Conservation (phyloP, 2,113 vertebrate species). For the Oceanites oceanicus region DNA sequence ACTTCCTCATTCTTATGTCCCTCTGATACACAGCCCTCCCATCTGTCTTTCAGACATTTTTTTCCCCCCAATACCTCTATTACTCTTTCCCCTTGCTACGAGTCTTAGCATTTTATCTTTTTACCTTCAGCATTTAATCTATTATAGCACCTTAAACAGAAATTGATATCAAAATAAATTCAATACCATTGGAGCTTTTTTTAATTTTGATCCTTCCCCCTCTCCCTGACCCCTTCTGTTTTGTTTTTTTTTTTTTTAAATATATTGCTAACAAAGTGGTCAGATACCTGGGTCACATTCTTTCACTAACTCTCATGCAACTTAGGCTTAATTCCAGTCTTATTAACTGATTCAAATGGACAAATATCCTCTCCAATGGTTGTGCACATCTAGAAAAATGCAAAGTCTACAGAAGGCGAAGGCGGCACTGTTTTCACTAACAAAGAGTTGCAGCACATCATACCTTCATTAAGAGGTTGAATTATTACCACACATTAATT, state of each 20-base stretch:
- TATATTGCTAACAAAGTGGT: background rate
- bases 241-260: background rate
- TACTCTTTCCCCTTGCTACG: background rate
- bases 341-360: background rate
- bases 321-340: background rate
- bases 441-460: background rate
- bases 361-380: background rate
- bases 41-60: background rate
- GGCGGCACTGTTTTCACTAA: background rate
- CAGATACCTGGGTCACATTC: background rate
- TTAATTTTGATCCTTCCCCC: background rate
- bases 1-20: background rate
- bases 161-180: background rate
- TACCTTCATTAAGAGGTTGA: background rate
- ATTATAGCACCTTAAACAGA: background rate
- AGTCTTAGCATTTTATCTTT: background rate
- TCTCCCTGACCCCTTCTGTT: background rate
- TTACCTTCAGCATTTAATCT: background rate
- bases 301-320: background rate
- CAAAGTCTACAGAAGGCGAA: background rate
- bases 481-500: background rate
- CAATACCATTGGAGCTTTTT: background rate
- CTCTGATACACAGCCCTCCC: background rate
- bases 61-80: background rate
- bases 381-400: background rate